Evolutionary conservation across 2,113 vertebrate genomes (phyloP).

Genomic region (Aegotheles bennettii): DNA sequence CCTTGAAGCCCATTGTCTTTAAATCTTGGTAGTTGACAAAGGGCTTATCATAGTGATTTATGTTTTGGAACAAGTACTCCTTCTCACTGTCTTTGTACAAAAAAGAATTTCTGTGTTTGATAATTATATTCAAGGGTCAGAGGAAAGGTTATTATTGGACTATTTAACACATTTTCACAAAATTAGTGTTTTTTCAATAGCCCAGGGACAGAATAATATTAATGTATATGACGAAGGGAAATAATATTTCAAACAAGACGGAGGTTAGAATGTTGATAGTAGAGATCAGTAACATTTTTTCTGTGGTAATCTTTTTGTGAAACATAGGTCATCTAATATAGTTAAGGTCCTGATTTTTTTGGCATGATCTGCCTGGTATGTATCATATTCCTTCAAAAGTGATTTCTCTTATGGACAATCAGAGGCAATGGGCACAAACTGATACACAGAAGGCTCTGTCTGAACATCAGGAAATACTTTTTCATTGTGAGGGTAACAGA

Average conservation of each 20-base stretch:
- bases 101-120: not conserved
- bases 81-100: not conserved
- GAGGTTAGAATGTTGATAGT: not conserved
- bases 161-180: not conserved
- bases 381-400: not conserved
- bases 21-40: not conserved
- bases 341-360: not conserved
- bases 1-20: conserved; percentile 9
- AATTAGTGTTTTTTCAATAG: not conserved
- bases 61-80: not conserved
- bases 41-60: not conserved
- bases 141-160: not conserved
- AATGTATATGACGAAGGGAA: not conserved
- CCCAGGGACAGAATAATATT: not conserved
- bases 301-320: not conserved
- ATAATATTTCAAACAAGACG: not conserved
- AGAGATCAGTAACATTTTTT: not conserved
- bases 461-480: not conserved
- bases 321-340: not conserved
- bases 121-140: conserved; percentile 20
- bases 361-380: not conserved
- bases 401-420: not conserved
- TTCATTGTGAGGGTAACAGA: not conserved
- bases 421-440: not conserved
- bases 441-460: not conserved